Evolutionary conservation across 2,113 vertebrate species (phyloP), one percentile per base, ranked within the genome.

Genomic region (Sturnus vulgaris): DNA sequence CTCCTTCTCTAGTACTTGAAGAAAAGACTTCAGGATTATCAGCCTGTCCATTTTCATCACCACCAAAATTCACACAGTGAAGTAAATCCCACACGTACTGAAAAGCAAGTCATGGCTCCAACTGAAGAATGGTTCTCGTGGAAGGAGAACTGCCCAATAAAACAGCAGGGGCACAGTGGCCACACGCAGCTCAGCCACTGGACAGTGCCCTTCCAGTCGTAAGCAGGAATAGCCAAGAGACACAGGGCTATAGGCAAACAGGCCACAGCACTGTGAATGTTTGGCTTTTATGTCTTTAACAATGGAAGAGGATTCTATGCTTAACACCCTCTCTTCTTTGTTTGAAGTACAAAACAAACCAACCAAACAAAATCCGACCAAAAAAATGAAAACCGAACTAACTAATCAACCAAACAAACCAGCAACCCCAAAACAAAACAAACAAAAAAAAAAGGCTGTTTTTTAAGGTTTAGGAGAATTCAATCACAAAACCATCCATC

Each of bases 201-300:
- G 11, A 56, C 61, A 53, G 35, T 30, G 17, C 1, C 53, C 35
- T 84, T 47, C 49, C 73, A 72, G 40, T 0, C 0, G 40, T 23
- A 68, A 63, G 37, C 2, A 24, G 40, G 65, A 71, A 59, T 46
- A 18, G 1, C 7, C 39, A 35, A 49, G 17, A 82, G n/a, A 63
- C 56, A 77, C 59, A 16, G 27, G 4, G 3, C 13, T 37, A 3
- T 9, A 78, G 64, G 42, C 59, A 47, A 86, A 66, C 16, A 79
- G 1, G 1, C 10, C 1, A 3, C 44, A 63, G 19, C 1, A 0
- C 12, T 18, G 11, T 4, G 33, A 46, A 50, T n/a, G 4, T 42
- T 69, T 78, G 20, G 18, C 21, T 65, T 27, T 50, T 42, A 42
- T 13, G 39, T 55, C 2, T 3, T 30, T 31, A 79, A 63, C 28